A percentile compares a stretch with the other conserved stretches of the same genome.
phyloP scores from a whole-genome alignment of 2,888 invertebrate genomes.

The Drosophila histrio region DNA sequence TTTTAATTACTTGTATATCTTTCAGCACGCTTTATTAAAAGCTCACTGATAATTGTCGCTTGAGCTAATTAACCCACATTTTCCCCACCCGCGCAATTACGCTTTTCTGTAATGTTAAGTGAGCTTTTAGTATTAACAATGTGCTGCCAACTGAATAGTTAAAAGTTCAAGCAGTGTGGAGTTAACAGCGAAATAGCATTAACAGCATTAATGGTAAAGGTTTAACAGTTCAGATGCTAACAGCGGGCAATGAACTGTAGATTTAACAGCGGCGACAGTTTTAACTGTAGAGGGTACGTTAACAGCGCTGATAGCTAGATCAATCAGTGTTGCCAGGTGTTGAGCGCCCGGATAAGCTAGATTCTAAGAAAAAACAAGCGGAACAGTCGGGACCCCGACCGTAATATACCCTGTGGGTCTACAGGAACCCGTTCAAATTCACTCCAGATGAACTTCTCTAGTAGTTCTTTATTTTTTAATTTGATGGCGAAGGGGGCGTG shows the following conservation, averaged over 20 bases:
- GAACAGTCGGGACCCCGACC: no score
- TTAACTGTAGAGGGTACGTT: no score
- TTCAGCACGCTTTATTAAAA: background rate
- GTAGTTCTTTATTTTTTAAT: no score
- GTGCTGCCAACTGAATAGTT: background rate
- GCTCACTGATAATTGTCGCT: background rate
- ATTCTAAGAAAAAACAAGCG: no score
- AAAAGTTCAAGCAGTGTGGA: background rate
- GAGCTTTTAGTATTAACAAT: constrained; percentile 2
- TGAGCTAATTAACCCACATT: background rate
- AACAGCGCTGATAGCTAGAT: no score
- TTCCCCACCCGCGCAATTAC: background rate
- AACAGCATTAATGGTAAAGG: background rate
- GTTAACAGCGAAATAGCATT: background rate
- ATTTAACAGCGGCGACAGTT: no score
- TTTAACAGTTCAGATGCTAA: background rate
- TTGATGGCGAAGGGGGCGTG: no score
- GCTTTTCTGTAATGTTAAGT: background rate
- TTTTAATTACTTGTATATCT: background rate
- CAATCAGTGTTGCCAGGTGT: no score
- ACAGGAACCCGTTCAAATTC: no score
- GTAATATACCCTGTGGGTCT: no score
- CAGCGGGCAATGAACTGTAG: background rate
- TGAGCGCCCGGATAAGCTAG: no score
- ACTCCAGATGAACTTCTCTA: no score